Conservation (phyloP, 2,888 invertebrate genomes). For the Phalera bucephala region DNA sequence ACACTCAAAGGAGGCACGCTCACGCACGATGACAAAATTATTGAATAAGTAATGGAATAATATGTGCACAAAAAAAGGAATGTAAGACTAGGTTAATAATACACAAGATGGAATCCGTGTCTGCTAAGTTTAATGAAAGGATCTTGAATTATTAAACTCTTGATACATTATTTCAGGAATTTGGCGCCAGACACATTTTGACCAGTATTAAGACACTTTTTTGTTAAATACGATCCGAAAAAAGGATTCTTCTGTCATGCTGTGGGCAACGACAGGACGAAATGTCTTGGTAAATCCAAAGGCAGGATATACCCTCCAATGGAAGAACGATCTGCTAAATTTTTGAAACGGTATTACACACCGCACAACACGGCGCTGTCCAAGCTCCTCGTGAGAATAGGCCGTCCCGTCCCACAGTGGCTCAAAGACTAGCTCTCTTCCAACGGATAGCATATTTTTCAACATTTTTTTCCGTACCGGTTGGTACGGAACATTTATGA, state of each 20-base stretch:
- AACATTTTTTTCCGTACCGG: constrained; percentile 54
- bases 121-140: too few relatives aligned
- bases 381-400: constrained; percentile 93
- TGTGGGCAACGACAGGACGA: constrained; percentile 91
- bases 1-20: constrained; percentile 25
- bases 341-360: constrained; percentile 94
- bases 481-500: constrained; percentile 50
- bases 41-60: constrained; percentile 33
- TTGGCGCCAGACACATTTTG: too few relatives aligned
- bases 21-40: constrained; percentile 34
- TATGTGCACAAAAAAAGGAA: constrained; percentile 23
- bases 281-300: constrained; percentile 98
- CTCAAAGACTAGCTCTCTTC: constrained; percentile 94
- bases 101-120: too few relatives aligned
- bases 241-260: constrained; percentile 99
- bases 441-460: constrained; percentile 78
- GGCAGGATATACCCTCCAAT: constrained; percentile 97
- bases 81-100: constrained; percentile 16
- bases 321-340: constrained; percentile 93
- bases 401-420: constrained; percentile 95
- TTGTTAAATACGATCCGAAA: constrained; percentile 92
- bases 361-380: constrained; percentile 96
- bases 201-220: too few relatives aligned
- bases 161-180: too few relatives aligned
- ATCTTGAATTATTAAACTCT: too few relatives aligned